Percentiles rank a stretch among this genome's conserved stretches.
These are phyloP conservation scores for Phalanger gymnotis DNA, from an alignment of 2,797 vertebrate species.

Conservation along the genomic window DNA sequence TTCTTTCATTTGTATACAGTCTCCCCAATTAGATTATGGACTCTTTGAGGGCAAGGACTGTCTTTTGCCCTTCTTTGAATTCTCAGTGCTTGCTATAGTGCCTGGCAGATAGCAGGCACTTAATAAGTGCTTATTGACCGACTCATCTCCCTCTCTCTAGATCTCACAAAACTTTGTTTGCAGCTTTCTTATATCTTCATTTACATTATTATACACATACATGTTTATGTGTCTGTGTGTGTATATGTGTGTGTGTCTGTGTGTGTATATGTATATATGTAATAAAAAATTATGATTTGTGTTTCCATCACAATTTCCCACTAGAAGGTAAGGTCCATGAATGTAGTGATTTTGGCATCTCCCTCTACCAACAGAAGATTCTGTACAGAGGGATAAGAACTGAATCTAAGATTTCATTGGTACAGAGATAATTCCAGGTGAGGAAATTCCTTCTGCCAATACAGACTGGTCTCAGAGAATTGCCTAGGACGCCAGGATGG, in stretches of 20 bases:
- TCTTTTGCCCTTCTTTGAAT: background rate
- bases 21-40: background rate
- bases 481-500: too few relatives aligned
- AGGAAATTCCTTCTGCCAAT: background rate
- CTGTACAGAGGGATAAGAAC: background rate
- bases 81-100: too few relatives aligned
- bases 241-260: too few relatives aligned
- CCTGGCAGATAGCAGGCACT: background rate
- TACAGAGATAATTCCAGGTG: background rate
- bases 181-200: background rate
- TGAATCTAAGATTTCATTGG: background rate
- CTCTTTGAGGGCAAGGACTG: background rate
- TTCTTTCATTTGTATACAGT: background rate
- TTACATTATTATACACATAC: background rate
- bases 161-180: background rate
- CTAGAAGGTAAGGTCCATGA: background rate
- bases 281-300: background rate
- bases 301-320: background rate
- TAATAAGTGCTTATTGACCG: background rate
- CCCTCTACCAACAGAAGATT: background rate
- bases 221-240: too few relatives aligned
- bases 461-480: background rate
- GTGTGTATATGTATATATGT: too few relatives aligned
- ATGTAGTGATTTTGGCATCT: background rate
- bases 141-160: background rate